These are phyloP conservation scores for Balanococcus diminutus DNA, from an alignment of 2,888 invertebrate species.

Conservation along the genomic window DNA sequence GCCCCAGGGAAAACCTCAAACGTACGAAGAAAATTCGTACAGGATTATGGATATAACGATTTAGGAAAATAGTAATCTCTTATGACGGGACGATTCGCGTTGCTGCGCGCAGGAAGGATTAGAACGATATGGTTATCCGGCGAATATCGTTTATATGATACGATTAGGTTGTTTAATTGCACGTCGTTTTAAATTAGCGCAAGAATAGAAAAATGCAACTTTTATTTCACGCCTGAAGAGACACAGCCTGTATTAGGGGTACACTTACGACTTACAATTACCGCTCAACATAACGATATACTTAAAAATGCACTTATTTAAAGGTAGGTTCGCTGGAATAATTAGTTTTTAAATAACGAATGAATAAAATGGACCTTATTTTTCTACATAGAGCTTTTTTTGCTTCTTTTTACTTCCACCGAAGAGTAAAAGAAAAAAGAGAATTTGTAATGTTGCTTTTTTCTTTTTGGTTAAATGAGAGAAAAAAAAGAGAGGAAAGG, in stretches of 20 bases:
- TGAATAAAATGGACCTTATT: constrained; percentile 31
- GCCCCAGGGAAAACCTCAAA: not conserved
- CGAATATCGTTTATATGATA: constrained; percentile 1
- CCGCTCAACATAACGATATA: not conserved
- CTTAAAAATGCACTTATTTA: constrained; percentile 28
- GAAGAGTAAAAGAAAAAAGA: not conserved
- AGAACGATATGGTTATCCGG: not conserved
- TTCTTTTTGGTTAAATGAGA: not conserved
- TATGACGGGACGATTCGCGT: not conserved
- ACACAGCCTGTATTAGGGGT: not conserved
- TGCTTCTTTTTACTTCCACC: not conserved
- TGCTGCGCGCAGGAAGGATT: not conserved
- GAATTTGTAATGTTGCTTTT: constrained; percentile 30
- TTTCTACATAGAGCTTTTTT: not conserved
- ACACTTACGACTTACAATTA: not conserved
- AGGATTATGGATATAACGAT: not conserved
- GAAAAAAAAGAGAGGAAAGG: not conserved
- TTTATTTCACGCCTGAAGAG: constrained; percentile 32
- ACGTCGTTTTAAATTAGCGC: not conserved
- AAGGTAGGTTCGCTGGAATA: not conserved
- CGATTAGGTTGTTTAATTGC: constrained; percentile 5
- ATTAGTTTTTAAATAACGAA: constrained; percentile 44
- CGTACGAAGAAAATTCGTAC: not conserved
- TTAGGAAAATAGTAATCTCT: not conserved
- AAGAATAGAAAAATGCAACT: not conserved